A percentile compares a stretch with the other conserved stretches of the same genome.
These are phyloP conservation scores for Ectobius pallidus DNA, from an alignment of 2,888 invertebrate genomes.

Conservation along the genomic window DNA sequence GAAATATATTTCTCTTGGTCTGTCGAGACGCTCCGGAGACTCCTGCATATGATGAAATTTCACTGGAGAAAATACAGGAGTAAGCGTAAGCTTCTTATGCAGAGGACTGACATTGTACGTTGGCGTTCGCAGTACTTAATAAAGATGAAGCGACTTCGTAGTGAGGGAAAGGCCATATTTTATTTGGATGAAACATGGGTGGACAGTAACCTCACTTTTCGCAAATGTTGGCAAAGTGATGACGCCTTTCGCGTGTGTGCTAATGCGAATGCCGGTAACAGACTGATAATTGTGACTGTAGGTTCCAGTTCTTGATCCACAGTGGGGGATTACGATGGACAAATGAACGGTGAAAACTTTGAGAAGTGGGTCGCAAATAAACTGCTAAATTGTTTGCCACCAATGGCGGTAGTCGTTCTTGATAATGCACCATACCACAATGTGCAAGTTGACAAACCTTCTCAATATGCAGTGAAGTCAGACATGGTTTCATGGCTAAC, in stretches of 20 bases:
- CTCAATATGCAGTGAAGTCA: not conserved
- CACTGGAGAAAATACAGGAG: not conserved
- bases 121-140: too few relatives aligned
- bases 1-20: not conserved
- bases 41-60: not conserved
- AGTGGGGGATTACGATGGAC: not conserved
- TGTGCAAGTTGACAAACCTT: not conserved
- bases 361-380: not conserved
- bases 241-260: not conserved
- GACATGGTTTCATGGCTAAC: not conserved
- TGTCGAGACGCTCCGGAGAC: not conserved
- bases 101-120: not conserved
- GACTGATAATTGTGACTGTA: not conserved
- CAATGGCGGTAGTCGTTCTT: not conserved
- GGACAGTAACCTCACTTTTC: conserved; percentile 8
- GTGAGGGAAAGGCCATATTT: not conserved
- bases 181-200: not conserved
- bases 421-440: not conserved
- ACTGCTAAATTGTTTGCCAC: not conserved
- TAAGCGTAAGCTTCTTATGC: not conserved
- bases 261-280: not conserved
- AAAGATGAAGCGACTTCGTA: not conserved
- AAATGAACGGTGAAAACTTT: not conserved
- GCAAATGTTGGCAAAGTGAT: not conserved
- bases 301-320: not conserved